These are phyloP conservation scores for Phortica variegata DNA, from an alignment of 1,140 invertebrate genomes.

Conservation along the genomic window DNA sequence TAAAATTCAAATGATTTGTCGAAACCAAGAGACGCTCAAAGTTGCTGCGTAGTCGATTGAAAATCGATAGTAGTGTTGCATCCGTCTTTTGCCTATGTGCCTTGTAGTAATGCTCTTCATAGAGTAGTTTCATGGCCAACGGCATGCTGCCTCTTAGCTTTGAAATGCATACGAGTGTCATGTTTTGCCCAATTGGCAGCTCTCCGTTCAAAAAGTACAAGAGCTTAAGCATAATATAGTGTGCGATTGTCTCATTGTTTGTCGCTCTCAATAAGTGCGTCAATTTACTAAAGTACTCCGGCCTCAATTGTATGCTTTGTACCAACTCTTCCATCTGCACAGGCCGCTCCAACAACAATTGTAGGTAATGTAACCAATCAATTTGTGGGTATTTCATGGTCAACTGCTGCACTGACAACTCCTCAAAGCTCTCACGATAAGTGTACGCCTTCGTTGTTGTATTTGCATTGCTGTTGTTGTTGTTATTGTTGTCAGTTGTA, in stretches of 20 bases:
- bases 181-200: slow-evolving; percentile 14
- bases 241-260: slow-evolving; percentile 34
- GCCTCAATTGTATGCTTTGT: slow-evolving; percentile 18
- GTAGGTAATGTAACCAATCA: slow-evolving; percentile 30
- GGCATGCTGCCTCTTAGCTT: slow-evolving; percentile 31
- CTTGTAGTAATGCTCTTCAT: slow-evolving; percentile 25
- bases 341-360: slow-evolving; percentile 1
- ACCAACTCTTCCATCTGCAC: slow-evolving; percentile 14
- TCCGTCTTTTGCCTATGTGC: slow-evolving; percentile 12
- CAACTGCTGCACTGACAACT: slow-evolving; percentile 20
- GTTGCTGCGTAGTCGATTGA: slow-evolving; percentile 8
- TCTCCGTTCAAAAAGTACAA: slow-evolving; percentile 24
- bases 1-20: slow-evolving; percentile 23
- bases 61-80: slow-evolving; percentile 13
- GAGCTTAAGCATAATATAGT: slow-evolving; percentile 41
- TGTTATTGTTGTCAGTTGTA: no score
- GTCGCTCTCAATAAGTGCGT: slow-evolving; percentile 13
- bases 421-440: slow-evolving; percentile 4
- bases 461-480: neutral
- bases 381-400: slow-evolving; percentile 21
- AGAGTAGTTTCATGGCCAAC: slow-evolving; percentile 29
- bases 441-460: no score
- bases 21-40: slow-evolving; percentile 16
- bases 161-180: slow-evolving; percentile 15
- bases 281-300: slow-evolving; percentile 21